Base-by-base conservation (phyloP, 2,888 invertebrate species). In the Theretra japonica region DNA sequence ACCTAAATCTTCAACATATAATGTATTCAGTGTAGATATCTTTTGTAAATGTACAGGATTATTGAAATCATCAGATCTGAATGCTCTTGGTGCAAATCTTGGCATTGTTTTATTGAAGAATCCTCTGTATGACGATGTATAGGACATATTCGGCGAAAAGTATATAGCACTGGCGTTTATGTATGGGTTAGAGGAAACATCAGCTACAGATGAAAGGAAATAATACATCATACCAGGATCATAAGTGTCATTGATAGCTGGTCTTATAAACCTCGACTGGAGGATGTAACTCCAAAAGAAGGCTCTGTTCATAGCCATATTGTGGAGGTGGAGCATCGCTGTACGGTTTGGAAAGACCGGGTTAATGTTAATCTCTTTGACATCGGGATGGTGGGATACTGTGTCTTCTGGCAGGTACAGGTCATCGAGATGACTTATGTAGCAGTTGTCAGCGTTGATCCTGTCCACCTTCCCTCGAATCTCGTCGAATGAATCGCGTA, bases 201-300 rank as follows among this genome's bases (percentile, higher is more conserved):
- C 99, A 0, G 99, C 99, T 0, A 99, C 97, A 0, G 98, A 97
- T 0, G 99, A 99, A 60, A 99, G 93, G 86, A 99, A 98, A 85
- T 98, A 98, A 86, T 99, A 99, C 98, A 99, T 98, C 97, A 99
- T 98, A 71, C 99, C 99, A 0, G 99, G 99, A 91, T 99, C 99
- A 80, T 98, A 98, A 0, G 98, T 98, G 83, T 98, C 98, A 86
- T 98, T 98, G 28, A 97, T 98, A 0, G 97, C 98, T 0, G 98
- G 98, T 41, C 98, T 95, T 79, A 98, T 98, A 81, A 98, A 98
- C 76, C 98, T 95, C 33, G 98, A 97, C 86, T 98, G 98, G 0
- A 98, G 95, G 73, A 98, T 98, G 80, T 98, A 99, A 89, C 98
- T 98, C 97, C 98, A 99, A 90, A 98, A 99, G 90, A 99, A 99